Evolutionary conservation across 2,797 vertebrate genomes (phyloP).

Genomic region (Notolepis coatsorum): DNA sequence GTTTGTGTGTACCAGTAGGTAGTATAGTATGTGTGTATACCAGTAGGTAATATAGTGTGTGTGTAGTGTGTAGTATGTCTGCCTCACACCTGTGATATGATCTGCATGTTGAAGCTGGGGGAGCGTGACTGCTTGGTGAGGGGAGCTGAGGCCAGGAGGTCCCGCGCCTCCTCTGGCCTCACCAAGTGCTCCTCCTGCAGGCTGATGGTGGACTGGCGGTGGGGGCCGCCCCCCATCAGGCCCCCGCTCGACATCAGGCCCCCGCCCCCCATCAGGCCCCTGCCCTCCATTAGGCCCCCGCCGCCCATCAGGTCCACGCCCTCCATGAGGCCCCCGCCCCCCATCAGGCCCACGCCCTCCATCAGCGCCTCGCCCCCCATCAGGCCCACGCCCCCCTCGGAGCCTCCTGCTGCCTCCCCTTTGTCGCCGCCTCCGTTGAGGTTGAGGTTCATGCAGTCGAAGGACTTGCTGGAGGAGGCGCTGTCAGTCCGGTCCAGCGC

Average conservation of each 20-base stretch:
- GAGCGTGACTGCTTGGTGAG: constrained; percentile 97
- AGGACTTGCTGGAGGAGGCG: constrained; percentile 96
- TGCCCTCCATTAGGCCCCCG: too few species aligned
- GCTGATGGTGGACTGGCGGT: constrained; percentile 93
- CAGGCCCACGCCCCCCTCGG: constrained; percentile 49
- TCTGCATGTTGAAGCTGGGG: constrained; percentile 99
- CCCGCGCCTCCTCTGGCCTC: constrained; percentile 89
- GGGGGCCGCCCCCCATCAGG: constrained; percentile 78
- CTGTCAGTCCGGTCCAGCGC: constrained; percentile 92
- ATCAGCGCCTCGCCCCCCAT: neutral
- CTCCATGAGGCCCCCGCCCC: constrained; percentile 72
- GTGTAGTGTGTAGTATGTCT: constrained; percentile 30
- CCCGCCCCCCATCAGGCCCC: too few species aligned
- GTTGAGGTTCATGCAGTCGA: constrained; percentile 94
- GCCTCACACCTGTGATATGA: constrained; percentile 94
- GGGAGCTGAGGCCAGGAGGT: constrained; percentile 89
- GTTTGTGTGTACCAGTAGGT: constrained; percentile 14
- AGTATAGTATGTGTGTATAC: constrained; percentile 23
- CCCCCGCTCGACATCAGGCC: constrained; percentile 58
- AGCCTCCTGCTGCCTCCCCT: constrained; percentile 40
- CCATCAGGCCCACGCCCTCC: constrained; percentile 50
- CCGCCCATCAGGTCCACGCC: constrained; percentile 74
- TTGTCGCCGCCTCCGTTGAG: constrained; percentile 64
- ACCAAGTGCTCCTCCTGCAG: constrained; percentile 93
- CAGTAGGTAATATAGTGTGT: constrained; percentile 4